Base-by-base conservation (phyloP, 2,797 vertebrate genomes). In the Pantherophis vulpinus region DNA sequence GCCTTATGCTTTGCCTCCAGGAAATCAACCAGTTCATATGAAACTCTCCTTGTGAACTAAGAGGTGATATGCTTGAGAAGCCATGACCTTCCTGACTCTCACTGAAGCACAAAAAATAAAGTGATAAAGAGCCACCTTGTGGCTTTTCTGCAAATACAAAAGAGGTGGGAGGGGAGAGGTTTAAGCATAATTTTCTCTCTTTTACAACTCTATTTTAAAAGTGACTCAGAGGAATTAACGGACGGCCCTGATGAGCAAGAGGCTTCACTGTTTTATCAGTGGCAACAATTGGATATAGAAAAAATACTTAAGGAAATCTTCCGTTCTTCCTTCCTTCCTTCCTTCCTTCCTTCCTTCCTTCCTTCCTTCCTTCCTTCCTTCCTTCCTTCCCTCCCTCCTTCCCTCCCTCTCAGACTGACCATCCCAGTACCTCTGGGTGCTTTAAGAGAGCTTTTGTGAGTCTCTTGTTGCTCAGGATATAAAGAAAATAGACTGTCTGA, bases 81-180 rank as follows among this genome's bases (percentile, higher is more conserved):
- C 27, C 47, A 91, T 51, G 18, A 56, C 91, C 74, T 91, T 91
- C 63, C 8, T n/a, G 29, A 13, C n/a, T 25, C 27, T 32, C 11
- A 14, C 8, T 25, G 8, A 88, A 61, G 70, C 74, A 94, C 86
- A 91, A 29, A 59, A 56, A 23, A 70, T 51, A 59, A 92, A 87
- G 91, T 91, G 37, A 58, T 70, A 23, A 91, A 90, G 79, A 90
- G 91, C 79, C 74, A 92, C 51, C 88, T 91, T 91, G 88, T 93
- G 74, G 37, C 87, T 79, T 93, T 91, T 70, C 18, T 70, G 61
- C 83, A 91, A 87, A 74, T 93, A 87, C 37, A 70, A 70, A 63
- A 66, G 25, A 86, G 27, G 42, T 87, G 29, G 56, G 25, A 16
- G 47, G 74, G 1, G 32, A 61, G 59, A 92, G 51, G 20, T 54